phyloP scores from a whole-genome alignment of 1,140 invertebrate species.

The Onthophagus taurus region DNA sequence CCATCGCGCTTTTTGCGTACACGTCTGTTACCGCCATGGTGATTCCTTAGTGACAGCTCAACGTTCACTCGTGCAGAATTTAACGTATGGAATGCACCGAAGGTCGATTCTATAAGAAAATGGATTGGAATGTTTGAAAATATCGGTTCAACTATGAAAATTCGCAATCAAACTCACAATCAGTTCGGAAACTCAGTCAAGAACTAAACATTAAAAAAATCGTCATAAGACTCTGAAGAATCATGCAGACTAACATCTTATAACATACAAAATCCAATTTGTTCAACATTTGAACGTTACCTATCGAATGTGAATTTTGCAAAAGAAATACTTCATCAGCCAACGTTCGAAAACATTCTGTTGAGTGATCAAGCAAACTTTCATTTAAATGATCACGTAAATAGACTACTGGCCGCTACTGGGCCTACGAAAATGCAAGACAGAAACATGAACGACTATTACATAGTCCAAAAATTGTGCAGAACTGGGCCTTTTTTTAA shows the following conservation, averaged over 20 bases:
- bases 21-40: slow-evolving; percentile 34
- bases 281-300: too few relatives aligned
- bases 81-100: slow-evolving; percentile 32
- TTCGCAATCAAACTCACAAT: slow-evolving; percentile 12
- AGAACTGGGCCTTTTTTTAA: too few relatives aligned
- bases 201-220: slow-evolving; percentile 16
- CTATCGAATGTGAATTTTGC: too few relatives aligned
- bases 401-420: too few relatives aligned
- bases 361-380: too few relatives aligned
- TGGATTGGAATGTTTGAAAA: slow-evolving; percentile 34
- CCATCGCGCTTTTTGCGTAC: slow-evolving; percentile 33
- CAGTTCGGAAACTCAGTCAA: slow-evolving; percentile 14
- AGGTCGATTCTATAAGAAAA: slow-evolving; percentile 30
- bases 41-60: slow-evolving; percentile 34
- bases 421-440: too few relatives aligned
- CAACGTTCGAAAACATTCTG: too few relatives aligned
- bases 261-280: too few relatives aligned
- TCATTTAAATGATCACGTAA: too few relatives aligned
- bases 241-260: background rate
- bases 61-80: slow-evolving; percentile 32
- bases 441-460: too few relatives aligned
- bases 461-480: too few relatives aligned
- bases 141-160: slow-evolving; percentile 25
- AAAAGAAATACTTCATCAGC: too few relatives aligned
- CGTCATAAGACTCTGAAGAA: background rate